Evolutionary conservation across 2,888 invertebrate genomes (phyloP).

Genomic region (Diarsia brunnea): DNA sequence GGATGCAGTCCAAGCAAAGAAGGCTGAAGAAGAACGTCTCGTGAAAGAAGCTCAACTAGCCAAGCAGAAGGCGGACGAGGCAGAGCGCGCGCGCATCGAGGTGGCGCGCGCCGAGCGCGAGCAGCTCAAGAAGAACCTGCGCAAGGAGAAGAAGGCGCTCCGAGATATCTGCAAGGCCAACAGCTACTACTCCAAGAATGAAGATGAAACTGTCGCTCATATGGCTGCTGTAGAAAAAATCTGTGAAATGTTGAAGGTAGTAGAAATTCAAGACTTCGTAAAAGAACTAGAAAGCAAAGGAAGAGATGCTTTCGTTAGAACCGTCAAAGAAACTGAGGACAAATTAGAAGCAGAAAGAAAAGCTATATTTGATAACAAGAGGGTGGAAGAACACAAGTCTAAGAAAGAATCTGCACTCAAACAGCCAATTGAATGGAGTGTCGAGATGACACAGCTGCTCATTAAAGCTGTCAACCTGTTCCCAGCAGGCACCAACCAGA

Average conservation of each 20-base stretch:
- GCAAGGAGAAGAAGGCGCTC: constrained; percentile 96
- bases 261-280: constrained; percentile 94
- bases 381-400: constrained; percentile 84
- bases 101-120: constrained; percentile 96
- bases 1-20: constrained; percentile 95
- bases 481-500: constrained; percentile 98
- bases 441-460: constrained; percentile 96
- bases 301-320: constrained; percentile 92
- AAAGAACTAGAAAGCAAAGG: constrained; percentile 92
- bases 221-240: constrained; percentile 98
- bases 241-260: constrained; percentile 94
- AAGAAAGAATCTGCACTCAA: constrained; percentile 86
- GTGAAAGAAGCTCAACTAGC: constrained; percentile 93
- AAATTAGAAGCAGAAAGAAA: constrained; percentile 95
- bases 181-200: constrained; percentile 94
- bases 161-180: constrained; percentile 95
- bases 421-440: constrained; percentile 93
- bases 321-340: constrained; percentile 93
- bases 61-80: constrained; percentile 95
- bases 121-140: constrained; percentile 95
- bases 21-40: constrained; percentile 95
- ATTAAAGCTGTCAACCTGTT: constrained; percentile 99
- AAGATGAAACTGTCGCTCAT: constrained; percentile 94
- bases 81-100: constrained; percentile 95
- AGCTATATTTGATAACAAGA: constrained; percentile 90